Conservation (phyloP, 2,888 invertebrate genomes). For the Drosophila bunnanda region DNA sequence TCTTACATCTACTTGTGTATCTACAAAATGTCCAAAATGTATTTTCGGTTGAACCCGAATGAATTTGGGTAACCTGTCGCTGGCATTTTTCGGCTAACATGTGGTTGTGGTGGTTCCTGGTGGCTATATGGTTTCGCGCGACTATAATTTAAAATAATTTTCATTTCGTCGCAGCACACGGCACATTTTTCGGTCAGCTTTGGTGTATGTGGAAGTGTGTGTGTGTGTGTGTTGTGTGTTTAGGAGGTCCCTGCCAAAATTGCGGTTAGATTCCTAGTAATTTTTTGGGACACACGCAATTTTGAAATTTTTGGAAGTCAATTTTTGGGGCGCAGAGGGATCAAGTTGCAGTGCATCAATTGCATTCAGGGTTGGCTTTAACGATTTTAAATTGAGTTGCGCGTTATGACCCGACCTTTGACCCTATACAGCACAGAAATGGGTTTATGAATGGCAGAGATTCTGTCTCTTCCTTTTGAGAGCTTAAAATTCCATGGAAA, state of each 20-base stretch:
- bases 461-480: too few species aligned
- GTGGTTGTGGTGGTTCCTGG: conserved; percentile 37
- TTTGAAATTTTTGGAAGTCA: conserved; percentile 24
- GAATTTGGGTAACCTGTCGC: conserved; percentile 36
- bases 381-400: conserved; percentile 54
- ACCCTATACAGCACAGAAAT: background rate
- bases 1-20: conserved; percentile 15
- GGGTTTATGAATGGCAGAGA: background rate
- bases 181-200: conserved; percentile 14
- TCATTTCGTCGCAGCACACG: conserved; percentile 48
- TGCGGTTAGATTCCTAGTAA: conserved; percentile 31
- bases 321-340: conserved; percentile 11
- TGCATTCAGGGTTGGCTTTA: conserved; percentile 53
- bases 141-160: conserved; percentile 74
- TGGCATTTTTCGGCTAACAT: conserved; percentile 68
- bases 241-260: conserved; percentile 16
- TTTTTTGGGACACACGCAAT: conserved; percentile 18
- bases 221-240: background rate
- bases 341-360: conserved; percentile 2
- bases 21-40: conserved; percentile 36
- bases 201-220: background rate
- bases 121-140: conserved; percentile 22
- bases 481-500: too few species aligned
- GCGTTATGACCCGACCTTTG: background rate
- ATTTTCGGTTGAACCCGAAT: conserved; percentile 17